Conservation (phyloP, 1,140 invertebrate species). For the Aradophagus sp. region DNA sequence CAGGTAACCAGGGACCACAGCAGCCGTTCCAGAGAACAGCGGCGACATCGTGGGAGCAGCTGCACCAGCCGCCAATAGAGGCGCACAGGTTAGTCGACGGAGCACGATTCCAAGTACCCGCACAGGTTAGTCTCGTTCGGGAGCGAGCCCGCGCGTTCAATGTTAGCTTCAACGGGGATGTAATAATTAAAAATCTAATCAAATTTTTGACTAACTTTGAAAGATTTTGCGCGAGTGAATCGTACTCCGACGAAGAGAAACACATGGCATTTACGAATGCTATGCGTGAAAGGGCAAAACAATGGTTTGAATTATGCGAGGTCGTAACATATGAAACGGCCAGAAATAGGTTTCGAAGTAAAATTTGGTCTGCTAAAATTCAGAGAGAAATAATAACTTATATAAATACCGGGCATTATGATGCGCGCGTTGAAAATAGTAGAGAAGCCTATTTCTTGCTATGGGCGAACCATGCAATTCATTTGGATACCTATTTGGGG, state of each 20-base stretch:
- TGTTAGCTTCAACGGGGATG: constrained; percentile 6
- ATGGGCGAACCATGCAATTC: constrained; percentile 6
- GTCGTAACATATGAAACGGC: background rate
- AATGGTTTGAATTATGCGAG: constrained; percentile 15
- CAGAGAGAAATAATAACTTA: constrained; percentile 9
- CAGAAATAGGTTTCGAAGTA: constrained; percentile 3
- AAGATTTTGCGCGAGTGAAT: background rate
- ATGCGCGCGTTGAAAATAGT: background rate
- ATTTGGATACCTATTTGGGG: constrained; percentile 3
- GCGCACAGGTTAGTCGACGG: too few relatives aligned
- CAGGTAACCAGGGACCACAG: too few relatives aligned
- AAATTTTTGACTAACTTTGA: constrained; percentile 10
- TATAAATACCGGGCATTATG: constrained; percentile 5
- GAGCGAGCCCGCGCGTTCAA: too few relatives aligned
- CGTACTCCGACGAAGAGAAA: background rate
- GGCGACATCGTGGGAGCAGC: too few relatives aligned
- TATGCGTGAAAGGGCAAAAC: constrained; percentile 8
- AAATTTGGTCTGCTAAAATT: constrained; percentile 17
- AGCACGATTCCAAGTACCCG: too few relatives aligned
- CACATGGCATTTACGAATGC: constrained; percentile 5
- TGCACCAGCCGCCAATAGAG: too few relatives aligned
- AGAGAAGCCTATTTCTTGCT: constrained; percentile 22
- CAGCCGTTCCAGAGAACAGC: too few relatives aligned
- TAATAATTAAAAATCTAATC: constrained; percentile 7
- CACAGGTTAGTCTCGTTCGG: too few relatives aligned